A percentile compares a stretch with the other conserved stretches of the same genome.
Evolutionary conservation across 2,113 vertebrate species (phyloP).

Genomic region (Hemibagrus wyckioides): DNA sequence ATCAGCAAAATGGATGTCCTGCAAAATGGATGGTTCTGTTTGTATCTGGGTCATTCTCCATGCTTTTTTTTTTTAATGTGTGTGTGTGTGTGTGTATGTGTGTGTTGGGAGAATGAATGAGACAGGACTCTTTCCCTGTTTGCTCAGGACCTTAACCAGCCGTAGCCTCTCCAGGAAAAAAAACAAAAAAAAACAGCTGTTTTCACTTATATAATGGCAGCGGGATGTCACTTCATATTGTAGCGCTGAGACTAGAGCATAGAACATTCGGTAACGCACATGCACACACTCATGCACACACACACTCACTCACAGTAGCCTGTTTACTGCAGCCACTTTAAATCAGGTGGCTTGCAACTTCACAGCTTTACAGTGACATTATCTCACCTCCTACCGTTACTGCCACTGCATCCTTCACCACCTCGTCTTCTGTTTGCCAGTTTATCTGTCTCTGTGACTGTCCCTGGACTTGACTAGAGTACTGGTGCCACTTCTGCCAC

Average conservation of each 20-base stretch:
- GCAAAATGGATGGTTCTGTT: conserved; percentile 30
- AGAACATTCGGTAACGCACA: conserved; percentile 27
- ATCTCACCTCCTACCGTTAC: conserved; percentile 45
- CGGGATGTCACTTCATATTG: conserved; percentile 74
- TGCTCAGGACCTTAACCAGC: conserved; percentile 55
- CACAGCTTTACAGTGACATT: conserved; percentile 46
- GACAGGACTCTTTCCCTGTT: conserved; percentile 46
- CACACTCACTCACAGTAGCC: conserved; percentile 25
- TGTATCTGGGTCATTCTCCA: conserved; percentile 15
- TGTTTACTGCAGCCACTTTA: conserved; percentile 55
- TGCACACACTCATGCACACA: conserved; percentile 37
- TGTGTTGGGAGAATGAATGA: conserved; percentile 50
- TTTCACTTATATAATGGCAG: conserved; percentile 76
- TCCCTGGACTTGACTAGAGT: not conserved
- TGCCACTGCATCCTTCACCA: conserved; percentile 38
- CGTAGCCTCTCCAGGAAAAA: conserved; percentile 52
- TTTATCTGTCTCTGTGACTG: conserved; percentile 13
- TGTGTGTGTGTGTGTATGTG: not conserved
- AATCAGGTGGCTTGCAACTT: conserved; percentile 59
- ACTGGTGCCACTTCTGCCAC: conserved; percentile 6
- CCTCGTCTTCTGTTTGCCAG: conserved; percentile 32
- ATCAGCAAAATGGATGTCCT: conserved; percentile 10
- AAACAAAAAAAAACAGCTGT: conserved; percentile 70
- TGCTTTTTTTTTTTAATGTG: not conserved
- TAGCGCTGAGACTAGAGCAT: conserved; percentile 66